Evolutionary conservation across 1,140 invertebrate genomes (phyloP).

Genomic region (Goniozus legneri): DNA sequence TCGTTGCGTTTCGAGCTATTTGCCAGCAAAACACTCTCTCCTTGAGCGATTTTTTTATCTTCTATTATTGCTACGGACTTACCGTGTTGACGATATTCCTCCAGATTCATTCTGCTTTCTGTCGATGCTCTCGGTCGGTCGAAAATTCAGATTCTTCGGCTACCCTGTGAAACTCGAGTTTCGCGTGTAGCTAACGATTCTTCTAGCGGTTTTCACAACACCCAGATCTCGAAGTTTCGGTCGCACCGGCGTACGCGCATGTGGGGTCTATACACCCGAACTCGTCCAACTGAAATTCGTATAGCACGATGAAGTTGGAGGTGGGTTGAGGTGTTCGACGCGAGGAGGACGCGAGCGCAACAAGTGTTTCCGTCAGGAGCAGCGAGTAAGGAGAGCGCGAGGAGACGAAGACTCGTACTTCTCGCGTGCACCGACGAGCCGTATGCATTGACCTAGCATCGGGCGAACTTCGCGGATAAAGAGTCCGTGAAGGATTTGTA

Average conservation of each 20-base stretch:
- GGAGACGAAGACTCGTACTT: not conserved
- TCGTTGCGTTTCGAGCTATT: too few relatives aligned
- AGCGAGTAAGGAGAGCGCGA: too few relatives aligned
- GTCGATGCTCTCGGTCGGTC: not conserved
- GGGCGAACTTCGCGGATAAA: slow-evolving; percentile 21
- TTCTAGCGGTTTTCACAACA: slow-evolving; percentile 42
- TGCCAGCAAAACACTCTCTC: too few relatives aligned
- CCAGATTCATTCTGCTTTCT: slow-evolving; percentile 50
- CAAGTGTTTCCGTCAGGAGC: too few relatives aligned
- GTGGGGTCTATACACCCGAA: slow-evolving; percentile 21
- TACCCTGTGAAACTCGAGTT: too few relatives aligned
- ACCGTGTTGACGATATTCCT: slow-evolving; percentile 56
- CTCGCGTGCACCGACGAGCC: not conserved
- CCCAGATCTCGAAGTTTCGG: slow-evolving; percentile 51
- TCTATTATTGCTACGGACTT: slow-evolving; percentile 25
- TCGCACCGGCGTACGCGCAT: slow-evolving; percentile 47
- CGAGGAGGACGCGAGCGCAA: too few relatives aligned
- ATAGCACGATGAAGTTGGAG: too few relatives aligned
- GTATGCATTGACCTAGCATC: slow-evolving; percentile 33
- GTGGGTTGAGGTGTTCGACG: too few relatives aligned
- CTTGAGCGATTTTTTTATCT: too few relatives aligned
- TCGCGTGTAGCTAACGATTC: too few relatives aligned
- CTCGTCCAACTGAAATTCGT: too few relatives aligned
- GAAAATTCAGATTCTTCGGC: slow-evolving; percentile 2
- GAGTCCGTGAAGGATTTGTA: slow-evolving; percentile 41